Evolutionary conservation across 2,797 vertebrate genomes (phyloP), one percentile per base, ranked within the genome.

Genomic region (Gymnoscopelus braueri): DNA sequence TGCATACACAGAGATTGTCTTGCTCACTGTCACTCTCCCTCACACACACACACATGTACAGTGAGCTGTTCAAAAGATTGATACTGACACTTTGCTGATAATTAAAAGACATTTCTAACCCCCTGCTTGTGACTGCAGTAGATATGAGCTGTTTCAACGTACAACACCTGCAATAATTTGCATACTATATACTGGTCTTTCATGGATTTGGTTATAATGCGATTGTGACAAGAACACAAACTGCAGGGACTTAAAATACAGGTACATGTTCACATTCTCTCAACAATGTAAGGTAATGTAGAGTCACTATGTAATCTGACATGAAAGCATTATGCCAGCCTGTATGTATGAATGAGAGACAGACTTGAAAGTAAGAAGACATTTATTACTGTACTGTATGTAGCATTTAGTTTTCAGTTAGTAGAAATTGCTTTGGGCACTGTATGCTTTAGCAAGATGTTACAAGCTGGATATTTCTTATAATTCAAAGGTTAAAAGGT

Each of bases 11-110:
- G 48, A 44, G 71, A 66, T 64, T 72, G 58, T 49, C 72, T 73
- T 63, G 66, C 60, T 9, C 58, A 11, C 15, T 32, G 24, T 19
- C 32, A 14, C 14, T 59, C 57, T 39, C 56, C 8, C 29, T n/a
- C 56, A 2, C 56, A 7, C 29, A n/a, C 56, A 32, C 26, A 35
- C 24, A 35, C 57, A 3, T 0, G 3, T 35, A n/a, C 29, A 35
- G 52, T 10, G 48, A 60, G 32, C 64, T 14, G n/a, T 58, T 51
- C 19, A 65, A 70, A 60, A 66, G 57, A 56, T 57, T 70, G 58
- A 74, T 60, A 49, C 60, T 11, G 35, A 65, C 74, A 64, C 65
- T 70, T 52, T 63, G 48, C 35, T 48, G 47, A 77, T 72, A 48
- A 67, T 63, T 63, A 65, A 9, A 67, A 29, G 9, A 15, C 32